Conservation (phyloP, 2,113 vertebrate species). For the Thymallus thymallus region DNA sequence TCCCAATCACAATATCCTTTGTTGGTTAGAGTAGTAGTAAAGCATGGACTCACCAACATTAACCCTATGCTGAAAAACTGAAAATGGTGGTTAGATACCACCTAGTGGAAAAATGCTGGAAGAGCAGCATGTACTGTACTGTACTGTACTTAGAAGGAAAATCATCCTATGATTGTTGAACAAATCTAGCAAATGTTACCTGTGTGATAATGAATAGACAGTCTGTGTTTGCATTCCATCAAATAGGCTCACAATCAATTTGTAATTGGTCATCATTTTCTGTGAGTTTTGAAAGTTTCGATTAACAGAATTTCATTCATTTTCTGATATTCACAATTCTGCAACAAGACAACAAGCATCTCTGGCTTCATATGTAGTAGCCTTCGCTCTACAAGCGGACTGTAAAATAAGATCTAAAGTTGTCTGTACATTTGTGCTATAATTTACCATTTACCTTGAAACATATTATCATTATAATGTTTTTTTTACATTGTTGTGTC, state of each 20-base stretch:
- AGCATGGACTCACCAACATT: not conserved
- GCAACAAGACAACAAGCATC: not conserved
- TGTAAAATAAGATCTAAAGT: not conserved
- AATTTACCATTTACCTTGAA: too few species aligned
- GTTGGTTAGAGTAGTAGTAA: too few species aligned
- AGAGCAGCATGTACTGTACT: conserved; percentile 27
- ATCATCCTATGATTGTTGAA: not conserved
- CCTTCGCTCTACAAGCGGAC: too few species aligned
- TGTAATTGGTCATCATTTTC: not conserved
- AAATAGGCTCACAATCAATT: not conserved
- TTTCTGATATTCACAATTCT: not conserved
- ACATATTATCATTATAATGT: too few species aligned
- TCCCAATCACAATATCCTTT: too few species aligned
- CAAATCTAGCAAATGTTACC: not conserved
- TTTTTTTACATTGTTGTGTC: too few species aligned
- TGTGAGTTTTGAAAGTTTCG: not conserved
- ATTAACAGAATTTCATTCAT: not conserved
- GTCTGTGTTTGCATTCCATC: not conserved
- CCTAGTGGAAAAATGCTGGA: conserved; percentile 62
- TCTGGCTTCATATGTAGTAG: not conserved
- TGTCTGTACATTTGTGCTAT: too few species aligned
- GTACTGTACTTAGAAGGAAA: not conserved
- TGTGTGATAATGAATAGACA: not conserved
- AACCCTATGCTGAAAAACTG: not conserved
- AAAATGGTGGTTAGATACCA: conserved; percentile 54